phyloP scores from a whole-genome alignment of 2,888 invertebrate genomes.

The Hypomecis atomaria region DNA sequence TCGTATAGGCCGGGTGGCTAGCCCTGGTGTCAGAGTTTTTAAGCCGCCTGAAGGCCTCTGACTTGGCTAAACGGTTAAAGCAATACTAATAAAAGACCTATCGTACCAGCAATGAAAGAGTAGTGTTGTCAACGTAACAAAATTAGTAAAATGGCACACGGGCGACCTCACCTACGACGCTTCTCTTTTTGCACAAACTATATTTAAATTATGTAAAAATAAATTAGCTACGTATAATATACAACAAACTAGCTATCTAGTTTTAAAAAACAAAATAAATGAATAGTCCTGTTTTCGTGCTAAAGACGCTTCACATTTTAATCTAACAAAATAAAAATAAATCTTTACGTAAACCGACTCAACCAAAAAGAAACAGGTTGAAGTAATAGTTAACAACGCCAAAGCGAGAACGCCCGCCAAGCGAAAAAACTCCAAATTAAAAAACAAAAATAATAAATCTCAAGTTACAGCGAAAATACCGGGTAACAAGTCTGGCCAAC shows the following conservation, averaged over 20 bases:
- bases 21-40: no score
- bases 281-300: neutral
- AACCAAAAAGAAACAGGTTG: conserved; percentile 12
- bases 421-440: conserved; percentile 31
- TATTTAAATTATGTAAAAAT: no score
- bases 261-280: neutral
- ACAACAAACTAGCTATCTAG: neutral
- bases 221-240: no score
- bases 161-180: no score
- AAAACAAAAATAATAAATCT: conserved; percentile 44
- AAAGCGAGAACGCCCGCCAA: conserved; percentile 19
- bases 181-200: no score
- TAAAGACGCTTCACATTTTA: neutral
- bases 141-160: no score
- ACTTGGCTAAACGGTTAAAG: no score
- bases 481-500: conserved; percentile 27
- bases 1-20: no score
- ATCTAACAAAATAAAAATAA: conserved; percentile 8
- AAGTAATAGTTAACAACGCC: conserved; percentile 12
- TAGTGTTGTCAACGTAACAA: no score
- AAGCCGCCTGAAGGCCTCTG: no score
- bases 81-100: no score
- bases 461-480: conserved; percentile 25
- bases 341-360: conserved; percentile 18
- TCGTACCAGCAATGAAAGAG: no score